A percentile compares a stretch with the other conserved stretches of the same genome.
Conservation (phyloP, 2,113 vertebrate species). For the Osmerus eperlanus region DNA sequence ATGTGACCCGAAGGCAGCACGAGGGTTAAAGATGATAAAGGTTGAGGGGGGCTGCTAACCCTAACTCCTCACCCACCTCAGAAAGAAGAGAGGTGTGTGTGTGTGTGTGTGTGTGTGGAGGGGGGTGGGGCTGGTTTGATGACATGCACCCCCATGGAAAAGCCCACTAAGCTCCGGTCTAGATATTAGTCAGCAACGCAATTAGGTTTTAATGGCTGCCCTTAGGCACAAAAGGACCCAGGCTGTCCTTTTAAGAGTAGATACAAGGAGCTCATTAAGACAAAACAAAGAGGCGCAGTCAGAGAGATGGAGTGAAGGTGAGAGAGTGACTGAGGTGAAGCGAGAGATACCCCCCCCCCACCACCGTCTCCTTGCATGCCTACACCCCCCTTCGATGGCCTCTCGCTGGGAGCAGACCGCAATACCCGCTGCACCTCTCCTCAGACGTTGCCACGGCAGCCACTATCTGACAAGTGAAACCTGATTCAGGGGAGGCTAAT, state of each 20-base stretch:
- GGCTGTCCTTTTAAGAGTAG: slow-evolving; percentile 69
- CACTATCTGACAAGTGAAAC: slow-evolving; percentile 75
- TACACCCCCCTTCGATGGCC: slow-evolving; percentile 26
- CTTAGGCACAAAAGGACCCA: slow-evolving; percentile 58
- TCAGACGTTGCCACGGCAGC: slow-evolving; percentile 54
- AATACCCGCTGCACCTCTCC: slow-evolving; percentile 59
- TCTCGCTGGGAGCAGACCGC: slow-evolving; percentile 54
- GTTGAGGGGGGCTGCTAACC: too few relatives aligned
- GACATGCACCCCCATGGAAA: slow-evolving; percentile 26
- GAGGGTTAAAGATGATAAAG: slow-evolving; percentile 7
- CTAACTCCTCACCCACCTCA: too few relatives aligned
- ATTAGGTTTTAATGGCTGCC: slow-evolving; percentile 70
- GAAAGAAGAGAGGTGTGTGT: too few relatives aligned
- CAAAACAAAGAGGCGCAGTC: slow-evolving; percentile 74
- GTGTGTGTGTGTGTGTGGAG: too few relatives aligned
- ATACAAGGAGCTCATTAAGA: slow-evolving; percentile 76
- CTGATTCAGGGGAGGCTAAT: slow-evolving; percentile 71
- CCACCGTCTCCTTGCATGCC: slow-evolving; percentile 30
- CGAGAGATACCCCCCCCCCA: slow-evolving; percentile 40
- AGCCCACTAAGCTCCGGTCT: slow-evolving; percentile 47
- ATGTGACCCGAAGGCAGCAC: too few relatives aligned
- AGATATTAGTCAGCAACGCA: slow-evolving; percentile 72
- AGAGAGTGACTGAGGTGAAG: slow-evolving; percentile 34
- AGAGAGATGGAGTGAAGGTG: slow-evolving; percentile 47
- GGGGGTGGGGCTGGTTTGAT: neutral